Evolutionary conservation across 1,140 invertebrate species (phyloP).

Genomic region (Apis dorsata): DNA sequence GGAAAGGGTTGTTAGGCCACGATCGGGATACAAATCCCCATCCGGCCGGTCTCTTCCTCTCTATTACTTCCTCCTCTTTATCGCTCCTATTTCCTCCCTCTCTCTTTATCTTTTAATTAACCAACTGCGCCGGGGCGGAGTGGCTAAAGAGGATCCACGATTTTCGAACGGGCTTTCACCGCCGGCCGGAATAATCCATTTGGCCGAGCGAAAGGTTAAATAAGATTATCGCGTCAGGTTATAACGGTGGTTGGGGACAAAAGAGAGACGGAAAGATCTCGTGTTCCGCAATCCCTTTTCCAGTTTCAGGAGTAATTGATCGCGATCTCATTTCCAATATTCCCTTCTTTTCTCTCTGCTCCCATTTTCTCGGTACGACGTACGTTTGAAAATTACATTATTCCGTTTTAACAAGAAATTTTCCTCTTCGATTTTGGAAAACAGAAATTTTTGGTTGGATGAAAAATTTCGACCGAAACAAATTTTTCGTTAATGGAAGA

Average conservation of each 20-base stretch:
- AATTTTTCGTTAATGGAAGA: too few species aligned
- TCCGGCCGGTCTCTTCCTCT: background rate
- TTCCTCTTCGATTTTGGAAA: too few species aligned
- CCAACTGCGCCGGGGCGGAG: conserved; percentile 50
- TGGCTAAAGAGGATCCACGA: conserved; percentile 56
- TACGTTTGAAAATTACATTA: too few species aligned
- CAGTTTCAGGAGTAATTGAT: conserved; percentile 27
- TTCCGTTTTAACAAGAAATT: too few species aligned
- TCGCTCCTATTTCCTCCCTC: background rate
- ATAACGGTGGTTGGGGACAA: background rate
- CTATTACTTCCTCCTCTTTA: background rate
- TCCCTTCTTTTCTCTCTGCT: too few species aligned
- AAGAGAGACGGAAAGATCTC: conserved; percentile 9
- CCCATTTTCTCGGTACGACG: too few species aligned
- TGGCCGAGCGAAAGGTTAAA: conserved; percentile 45
- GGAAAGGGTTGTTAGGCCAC: conserved; percentile 51
- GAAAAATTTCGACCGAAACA: too few species aligned
- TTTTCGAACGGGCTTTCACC: conserved; percentile 44
- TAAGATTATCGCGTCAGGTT: conserved; percentile 56
- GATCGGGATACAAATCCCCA: conserved; percentile 48
- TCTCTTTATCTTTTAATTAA: conserved; percentile 65
- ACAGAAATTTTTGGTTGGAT: too few species aligned
- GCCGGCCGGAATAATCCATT: conserved; percentile 58
- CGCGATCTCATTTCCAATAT: background rate
- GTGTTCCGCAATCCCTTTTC: conserved; percentile 35